Percentiles rank a stretch among this genome's conserved stretches.
Conservation (phyloP, 2,113 vertebrate species). For the Tyto alba region DNA sequence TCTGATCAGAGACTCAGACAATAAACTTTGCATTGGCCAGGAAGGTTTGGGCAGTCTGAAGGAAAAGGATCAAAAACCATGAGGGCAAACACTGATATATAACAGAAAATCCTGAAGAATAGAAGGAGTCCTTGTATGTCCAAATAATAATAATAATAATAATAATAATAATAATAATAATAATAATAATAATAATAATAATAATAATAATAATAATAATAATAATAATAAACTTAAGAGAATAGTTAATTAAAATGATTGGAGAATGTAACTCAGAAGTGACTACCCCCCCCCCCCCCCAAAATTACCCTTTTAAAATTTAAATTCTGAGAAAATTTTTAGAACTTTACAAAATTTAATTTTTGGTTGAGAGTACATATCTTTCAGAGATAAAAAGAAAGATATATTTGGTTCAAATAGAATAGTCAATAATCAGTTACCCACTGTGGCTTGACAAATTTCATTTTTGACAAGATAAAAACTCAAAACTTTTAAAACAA, state of each 20-base stretch:
- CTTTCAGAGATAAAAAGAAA: background rate
- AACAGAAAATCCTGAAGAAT: background rate
- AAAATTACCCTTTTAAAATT: background rate
- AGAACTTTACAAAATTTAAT: background rate
- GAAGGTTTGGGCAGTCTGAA: background rate
- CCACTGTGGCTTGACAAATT: background rate
- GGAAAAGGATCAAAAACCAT: background rate
- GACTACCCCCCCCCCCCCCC: accelerated
- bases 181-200: background rate
- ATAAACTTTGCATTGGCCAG: background rate
- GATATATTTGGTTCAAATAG: accelerated
- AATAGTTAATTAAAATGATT: background rate
- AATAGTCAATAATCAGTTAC: background rate
- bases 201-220: too few relatives aligned
- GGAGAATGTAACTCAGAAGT: background rate
- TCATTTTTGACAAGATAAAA: background rate
- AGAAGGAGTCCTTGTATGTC: background rate
- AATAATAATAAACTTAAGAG: background rate
- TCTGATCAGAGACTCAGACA: background rate
- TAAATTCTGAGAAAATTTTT: background rate
- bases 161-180: too few relatives aligned
- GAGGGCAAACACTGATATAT: background rate
- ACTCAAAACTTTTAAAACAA: background rate
- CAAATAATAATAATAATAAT: background rate
- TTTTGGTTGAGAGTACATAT: background rate